Evolutionary conservation across 2,113 vertebrate species (phyloP).

Genomic region (Amblyornis subalaris): DNA sequence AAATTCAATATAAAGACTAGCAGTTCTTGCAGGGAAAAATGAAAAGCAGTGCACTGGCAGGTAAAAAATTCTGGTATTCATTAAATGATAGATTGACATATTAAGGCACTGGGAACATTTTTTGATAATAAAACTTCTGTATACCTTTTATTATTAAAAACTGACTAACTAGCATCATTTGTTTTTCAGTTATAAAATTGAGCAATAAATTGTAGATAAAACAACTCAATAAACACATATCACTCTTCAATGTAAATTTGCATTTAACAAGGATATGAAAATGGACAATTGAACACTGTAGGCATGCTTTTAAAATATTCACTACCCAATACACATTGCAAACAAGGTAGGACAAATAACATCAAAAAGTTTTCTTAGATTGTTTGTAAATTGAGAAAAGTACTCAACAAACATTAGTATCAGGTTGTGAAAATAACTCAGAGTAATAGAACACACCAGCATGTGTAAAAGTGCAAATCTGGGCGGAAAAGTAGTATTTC

Average conservation of each 20-base stretch:
- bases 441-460: background rate
- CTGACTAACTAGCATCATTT: background rate
- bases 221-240: background rate
- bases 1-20: background rate
- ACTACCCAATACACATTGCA: background rate
- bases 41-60: background rate
- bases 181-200: background rate
- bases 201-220: background rate
- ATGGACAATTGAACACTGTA: background rate
- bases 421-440: background rate
- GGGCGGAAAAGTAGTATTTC: background rate
- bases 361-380: background rate
- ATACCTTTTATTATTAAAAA: background rate
- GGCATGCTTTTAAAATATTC: background rate
- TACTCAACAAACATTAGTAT: background rate
- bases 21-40: background rate
- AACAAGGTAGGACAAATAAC: background rate
- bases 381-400: background rate
- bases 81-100: background rate
- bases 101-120: background rate
- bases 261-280: background rate
- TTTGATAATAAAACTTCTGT: background rate
- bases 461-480: background rate
- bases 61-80: background rate
- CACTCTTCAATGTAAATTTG: background rate